These are phyloP conservation scores for Sus scrofa DNA, from an alignment of 2,113 vertebrate species.

Conservation along the genomic window T2T-Sscrofa CM000826.6:146114501-146115000, in stretches of 20 bases:
- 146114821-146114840: not conserved
- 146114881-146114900: not conserved
- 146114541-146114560: not conserved
- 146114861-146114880: not conserved
- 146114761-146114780: not conserved
- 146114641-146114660: too few relatives aligned
- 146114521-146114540: constrained; percentile 28
- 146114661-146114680: not conserved
- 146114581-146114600: not conserved
- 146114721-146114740: not conserved
- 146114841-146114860: not conserved
- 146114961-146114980: not conserved
- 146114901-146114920: not conserved
- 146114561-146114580: not conserved
- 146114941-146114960: not conserved
- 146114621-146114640: not conserved
- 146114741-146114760: not conserved
- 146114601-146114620: not conserved
- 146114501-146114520: not conserved
- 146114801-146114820: not conserved
- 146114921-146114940: not conserved
- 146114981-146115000: not conserved
- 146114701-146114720: not conserved
- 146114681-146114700: not conserved
- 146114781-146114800: not conserved